Conservation (phyloP, 2,797 vertebrate genomes). For the Poecilia velifera region DNA sequence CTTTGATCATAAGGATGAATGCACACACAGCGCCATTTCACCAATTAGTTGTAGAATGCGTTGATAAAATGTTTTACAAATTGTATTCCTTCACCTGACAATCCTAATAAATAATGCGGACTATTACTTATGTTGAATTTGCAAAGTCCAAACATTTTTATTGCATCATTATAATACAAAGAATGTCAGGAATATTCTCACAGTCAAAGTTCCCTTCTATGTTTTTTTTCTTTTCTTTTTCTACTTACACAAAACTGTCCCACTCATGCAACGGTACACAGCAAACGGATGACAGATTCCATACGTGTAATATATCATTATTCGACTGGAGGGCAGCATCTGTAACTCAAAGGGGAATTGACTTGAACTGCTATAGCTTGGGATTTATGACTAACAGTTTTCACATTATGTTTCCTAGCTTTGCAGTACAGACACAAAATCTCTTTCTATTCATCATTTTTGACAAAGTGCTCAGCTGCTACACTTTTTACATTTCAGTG, state of each 20-base stretch:
- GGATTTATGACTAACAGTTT: slow-evolving; percentile 1
- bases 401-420: not conserved
- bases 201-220: not conserved
- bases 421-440: not conserved
- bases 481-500: not conserved
- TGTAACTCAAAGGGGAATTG: not conserved
- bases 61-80: not conserved
- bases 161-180: not conserved
- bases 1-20: slow-evolving; percentile 13
- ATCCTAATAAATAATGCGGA: not conserved
- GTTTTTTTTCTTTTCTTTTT: not conserved
- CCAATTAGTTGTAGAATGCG: not conserved
- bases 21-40: not conserved
- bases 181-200: not conserved
- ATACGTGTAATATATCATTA: slow-evolving; percentile 1
- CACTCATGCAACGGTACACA: not conserved
- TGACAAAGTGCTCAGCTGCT: not conserved
- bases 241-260: not conserved
- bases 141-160: no score
- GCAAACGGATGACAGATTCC: not conserved
- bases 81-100: not conserved
- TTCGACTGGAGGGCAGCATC: not conserved
- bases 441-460: not conserved
- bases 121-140: not conserved
- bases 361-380: not conserved